Evolutionary conservation across 2,797 vertebrate species (phyloP).

Genomic region (Xenopus petersii): DNA sequence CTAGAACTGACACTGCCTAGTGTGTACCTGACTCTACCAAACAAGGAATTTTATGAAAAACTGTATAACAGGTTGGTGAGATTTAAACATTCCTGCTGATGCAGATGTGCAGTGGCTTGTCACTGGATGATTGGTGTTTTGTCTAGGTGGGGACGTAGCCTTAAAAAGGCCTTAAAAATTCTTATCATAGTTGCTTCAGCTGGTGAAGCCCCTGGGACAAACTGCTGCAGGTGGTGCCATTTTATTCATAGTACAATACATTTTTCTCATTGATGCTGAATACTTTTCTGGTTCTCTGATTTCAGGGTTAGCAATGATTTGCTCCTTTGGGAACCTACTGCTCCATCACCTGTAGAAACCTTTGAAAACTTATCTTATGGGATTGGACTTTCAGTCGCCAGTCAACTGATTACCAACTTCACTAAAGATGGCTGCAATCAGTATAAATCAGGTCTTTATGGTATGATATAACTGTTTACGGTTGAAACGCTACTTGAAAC

Average conservation of each 20-base stretch:
- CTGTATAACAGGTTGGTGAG: slow-evolving; percentile 85
- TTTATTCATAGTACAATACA: too few relatives aligned
- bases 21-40: slow-evolving; percentile 82
- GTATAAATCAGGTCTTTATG: slow-evolving; percentile 86
- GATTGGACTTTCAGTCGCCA: slow-evolving; percentile 92
- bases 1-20: slow-evolving; percentile 87
- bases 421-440: slow-evolving; percentile 90
- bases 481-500: too few relatives aligned
- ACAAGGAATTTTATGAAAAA: slow-evolving; percentile 91
- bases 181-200: too few relatives aligned
- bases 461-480: slow-evolving; percentile 58
- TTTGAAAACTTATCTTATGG: slow-evolving; percentile 93
- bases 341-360: slow-evolving; percentile 95
- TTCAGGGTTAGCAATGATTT: slow-evolving; percentile 94
- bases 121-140: too few relatives aligned
- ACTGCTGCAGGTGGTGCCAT: too few relatives aligned
- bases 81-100: background rate
- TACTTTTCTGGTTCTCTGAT: slow-evolving; percentile 30
- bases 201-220: too few relatives aligned
- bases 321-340: slow-evolving; percentile 94
- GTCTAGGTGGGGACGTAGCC: too few relatives aligned
- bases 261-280: too few relatives aligned
- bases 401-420: slow-evolving; percentile 94
- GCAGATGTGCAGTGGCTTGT: too few relatives aligned
- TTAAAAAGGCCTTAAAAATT: too few relatives aligned